Percentiles rank a stretch among this genome's conserved stretches.
phyloP scores from a whole-genome alignment of 2,797 vertebrate species.

The Gymnopithys bicolor region DNA sequence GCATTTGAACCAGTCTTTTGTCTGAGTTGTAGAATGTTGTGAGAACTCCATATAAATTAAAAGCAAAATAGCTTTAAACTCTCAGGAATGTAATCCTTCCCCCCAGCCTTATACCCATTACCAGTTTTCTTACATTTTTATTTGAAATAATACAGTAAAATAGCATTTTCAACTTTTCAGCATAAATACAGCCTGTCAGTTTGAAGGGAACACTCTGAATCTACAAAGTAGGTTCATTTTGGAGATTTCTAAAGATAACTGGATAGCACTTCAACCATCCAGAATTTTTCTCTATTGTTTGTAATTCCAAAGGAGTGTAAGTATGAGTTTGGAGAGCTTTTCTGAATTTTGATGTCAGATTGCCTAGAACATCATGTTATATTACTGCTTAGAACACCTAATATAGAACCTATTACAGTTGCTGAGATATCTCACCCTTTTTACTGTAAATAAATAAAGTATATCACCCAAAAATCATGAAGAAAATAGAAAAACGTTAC shows the following conservation, averaged over 20 bases:
- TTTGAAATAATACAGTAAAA: neutral
- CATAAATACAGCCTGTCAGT: neutral
- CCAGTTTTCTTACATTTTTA: neutral
- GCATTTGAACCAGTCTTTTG: neutral
- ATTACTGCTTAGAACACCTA: neutral
- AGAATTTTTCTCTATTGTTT: neutral
- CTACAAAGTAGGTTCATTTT: neutral
- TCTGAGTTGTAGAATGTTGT: neutral
- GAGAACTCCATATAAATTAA: neutral
- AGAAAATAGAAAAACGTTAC: neutral
- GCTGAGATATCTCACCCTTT: neutral
- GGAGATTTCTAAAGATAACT: neutral
- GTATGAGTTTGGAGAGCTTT: neutral
- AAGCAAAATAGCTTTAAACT: neutral
- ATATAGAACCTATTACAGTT: neutral
- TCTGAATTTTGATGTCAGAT: neutral
- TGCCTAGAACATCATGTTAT: neutral
- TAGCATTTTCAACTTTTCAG: neutral
- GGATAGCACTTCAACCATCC: neutral
- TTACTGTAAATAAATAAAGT: neutral
- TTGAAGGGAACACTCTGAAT: neutral
- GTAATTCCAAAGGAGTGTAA: neutral
- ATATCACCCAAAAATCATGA: neutral
- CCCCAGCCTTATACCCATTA: neutral
- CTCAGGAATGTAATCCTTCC: neutral